Base-by-base conservation (phyloP, 2,113 vertebrate species). In the Spilogale gracilis region DNA sequence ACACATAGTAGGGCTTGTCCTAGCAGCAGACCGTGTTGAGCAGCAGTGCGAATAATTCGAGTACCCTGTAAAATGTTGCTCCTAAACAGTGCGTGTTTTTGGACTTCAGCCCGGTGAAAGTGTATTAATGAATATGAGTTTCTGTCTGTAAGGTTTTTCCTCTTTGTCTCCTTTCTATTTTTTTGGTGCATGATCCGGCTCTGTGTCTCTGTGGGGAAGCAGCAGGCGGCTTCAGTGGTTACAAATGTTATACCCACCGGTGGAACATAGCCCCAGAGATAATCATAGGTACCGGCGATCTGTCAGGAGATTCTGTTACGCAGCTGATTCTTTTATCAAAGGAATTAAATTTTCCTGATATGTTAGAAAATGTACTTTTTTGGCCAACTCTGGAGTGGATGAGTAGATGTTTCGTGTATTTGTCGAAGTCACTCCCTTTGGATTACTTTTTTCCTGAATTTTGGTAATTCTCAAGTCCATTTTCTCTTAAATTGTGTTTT, bases 1-100 rank as follows among this genome's bases (percentile, higher is more conserved):
- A 30, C 92, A 94, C 95, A 38, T n/a, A 97, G 97, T 98, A 96
- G 96, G 95, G 87, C 89, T 92, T 79, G 60, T 45, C 83, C 52
- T 17, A 2, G 74, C 54, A n/a, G 5, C 17, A 76, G 86, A 89
- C 8, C 13, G 0, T 86, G 69, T 30, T 80, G 48, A 79, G 56
- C 32, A 63, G 50, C 65, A 52, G 9, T 9, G 78, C 43, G n/a
- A 17, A 74, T 23, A 50, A 21, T 71, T 43, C 50, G 63, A 27
- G 30, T 9, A 4, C 52, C 50, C 21, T 38, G 11, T 38, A 63
- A 69, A 78, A 18, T 3, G 10, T 13, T 7, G 52, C 7, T 67
- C 16, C 43, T 63, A 0, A 43, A 63, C 12, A 48, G 16, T 13
- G 9, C n/a, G 1, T 74, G 90, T 23, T 87, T 73, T 95, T 95